phyloP scores from a whole-genome alignment of 2,113 vertebrate genomes.

The Corythornis vintsioides region DNA sequence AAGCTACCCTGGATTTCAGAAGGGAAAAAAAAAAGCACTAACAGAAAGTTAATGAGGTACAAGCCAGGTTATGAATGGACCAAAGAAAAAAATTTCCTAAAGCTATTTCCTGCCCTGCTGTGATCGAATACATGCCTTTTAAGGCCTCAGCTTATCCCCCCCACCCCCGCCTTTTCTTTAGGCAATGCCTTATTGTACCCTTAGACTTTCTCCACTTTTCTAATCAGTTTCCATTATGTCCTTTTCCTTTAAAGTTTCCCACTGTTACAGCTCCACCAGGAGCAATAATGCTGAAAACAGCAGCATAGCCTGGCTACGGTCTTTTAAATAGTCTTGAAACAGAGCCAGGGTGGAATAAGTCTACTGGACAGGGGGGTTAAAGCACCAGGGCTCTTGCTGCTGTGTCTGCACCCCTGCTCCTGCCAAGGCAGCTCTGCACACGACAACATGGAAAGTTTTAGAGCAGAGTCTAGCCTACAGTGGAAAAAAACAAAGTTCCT shows the following conservation, averaged over 20 bases:
- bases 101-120: constrained; percentile 63
- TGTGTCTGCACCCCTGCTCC: neutral
- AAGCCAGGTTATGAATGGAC: constrained; percentile 64
- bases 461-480: neutral
- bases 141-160: constrained; percentile 3
- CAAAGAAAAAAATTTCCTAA: constrained; percentile 48
- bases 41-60: constrained; percentile 69
- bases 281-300: neutral
- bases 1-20: neutral
- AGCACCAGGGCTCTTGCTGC: neutral
- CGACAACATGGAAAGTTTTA: constrained; percentile 36
- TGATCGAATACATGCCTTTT: constrained; percentile 27
- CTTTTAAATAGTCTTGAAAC: constrained; percentile 40
- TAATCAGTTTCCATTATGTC: constrained; percentile 65
- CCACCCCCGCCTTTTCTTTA: neutral
- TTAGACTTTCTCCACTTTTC: constrained; percentile 40
- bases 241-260: constrained; percentile 45
- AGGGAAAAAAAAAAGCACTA: constrained; percentile 16
- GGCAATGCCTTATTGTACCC: constrained; percentile 34
- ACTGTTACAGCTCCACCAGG: constrained; percentile 49
- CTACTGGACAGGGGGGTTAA: neutral
- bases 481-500: neutral
- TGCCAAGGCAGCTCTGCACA: constrained; percentile 33
- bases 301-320: neutral
- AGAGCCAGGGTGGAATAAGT: constrained; percentile 39